Percentiles rank a stretch among this genome's conserved stretches.
Conservation (phyloP, 2,113 vertebrate species). For the Hemichromis elongatus region DNA sequence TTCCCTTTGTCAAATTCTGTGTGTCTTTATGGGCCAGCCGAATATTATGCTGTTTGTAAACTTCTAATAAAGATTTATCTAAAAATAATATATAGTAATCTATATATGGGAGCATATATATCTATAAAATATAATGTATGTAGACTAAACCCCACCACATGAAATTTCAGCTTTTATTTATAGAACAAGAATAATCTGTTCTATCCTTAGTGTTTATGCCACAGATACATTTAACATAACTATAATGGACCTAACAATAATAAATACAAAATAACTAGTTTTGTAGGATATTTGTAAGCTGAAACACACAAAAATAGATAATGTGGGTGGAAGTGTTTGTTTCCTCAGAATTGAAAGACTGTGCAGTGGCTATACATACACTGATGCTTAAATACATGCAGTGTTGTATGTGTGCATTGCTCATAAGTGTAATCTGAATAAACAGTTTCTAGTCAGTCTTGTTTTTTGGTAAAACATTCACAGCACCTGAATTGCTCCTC, state of each 20-base stretch:
- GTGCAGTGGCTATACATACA: fast-evolving
- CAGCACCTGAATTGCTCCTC: background rate
- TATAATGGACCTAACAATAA: background rate
- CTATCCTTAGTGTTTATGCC: background rate
- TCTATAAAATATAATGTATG: background rate
- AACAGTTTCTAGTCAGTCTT: background rate
- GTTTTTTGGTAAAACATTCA: background rate
- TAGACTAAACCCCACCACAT: background rate
- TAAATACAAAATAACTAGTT: background rate
- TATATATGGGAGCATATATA: background rate
- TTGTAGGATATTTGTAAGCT: background rate
- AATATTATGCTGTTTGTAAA: background rate
- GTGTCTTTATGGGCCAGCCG: background rate
- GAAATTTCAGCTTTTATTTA: background rate
- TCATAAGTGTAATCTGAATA: background rate
- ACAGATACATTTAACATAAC: background rate
- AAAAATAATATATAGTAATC: background rate
- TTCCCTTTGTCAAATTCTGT: background rate
- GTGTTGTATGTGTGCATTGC: background rate
- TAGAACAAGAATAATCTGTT: background rate
- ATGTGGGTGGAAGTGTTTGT: background rate
- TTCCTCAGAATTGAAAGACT: background rate
- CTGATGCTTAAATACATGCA: background rate
- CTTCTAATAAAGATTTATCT: background rate
- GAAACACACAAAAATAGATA: fast-evolving